Conservation (phyloP, 2,797 vertebrate genomes). For the Galagoides demidoff region DNA sequence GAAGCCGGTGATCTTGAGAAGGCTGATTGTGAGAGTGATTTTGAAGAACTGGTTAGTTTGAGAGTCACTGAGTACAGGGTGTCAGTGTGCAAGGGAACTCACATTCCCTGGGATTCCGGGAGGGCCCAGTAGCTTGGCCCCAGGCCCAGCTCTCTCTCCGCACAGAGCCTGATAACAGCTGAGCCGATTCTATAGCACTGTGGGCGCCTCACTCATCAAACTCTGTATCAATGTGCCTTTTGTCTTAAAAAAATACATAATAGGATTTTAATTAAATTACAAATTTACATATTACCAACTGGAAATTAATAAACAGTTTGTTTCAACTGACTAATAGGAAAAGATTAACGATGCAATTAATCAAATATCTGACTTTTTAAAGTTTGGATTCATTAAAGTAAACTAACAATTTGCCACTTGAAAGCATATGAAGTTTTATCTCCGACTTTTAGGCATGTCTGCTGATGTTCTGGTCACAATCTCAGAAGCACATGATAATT, state of each 20-base stretch:
- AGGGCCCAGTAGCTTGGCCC: background rate
- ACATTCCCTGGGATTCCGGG: background rate
- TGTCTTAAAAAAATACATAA: constrained; percentile 79
- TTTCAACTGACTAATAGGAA: constrained; percentile 84
- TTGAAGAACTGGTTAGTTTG: background rate
- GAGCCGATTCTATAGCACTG: background rate
- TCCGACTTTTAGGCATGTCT: constrained; percentile 47
- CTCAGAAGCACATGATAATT: constrained; percentile 15
- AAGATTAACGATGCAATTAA: constrained; percentile 87
- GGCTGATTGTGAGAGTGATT: too few relatives aligned
- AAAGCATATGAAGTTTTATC: constrained; percentile 78
- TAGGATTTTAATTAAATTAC: constrained; percentile 77
- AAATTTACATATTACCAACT: constrained; percentile 81
- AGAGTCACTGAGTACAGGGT: background rate
- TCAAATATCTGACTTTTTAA: constrained; percentile 85
- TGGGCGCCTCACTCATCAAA: constrained; percentile 4
- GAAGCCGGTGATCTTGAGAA: background rate
- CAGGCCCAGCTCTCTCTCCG: background rate
- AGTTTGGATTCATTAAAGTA: constrained; percentile 86
- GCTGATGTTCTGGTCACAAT: background rate
- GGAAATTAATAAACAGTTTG: constrained; percentile 86
- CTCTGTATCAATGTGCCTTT: constrained; percentile 49
- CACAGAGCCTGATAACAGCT: background rate
- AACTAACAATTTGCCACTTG: constrained; percentile 86
- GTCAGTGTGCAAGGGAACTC: background rate